Conservation (phyloP, 2,113 vertebrate species). For the Sprattus sprattus region DNA sequence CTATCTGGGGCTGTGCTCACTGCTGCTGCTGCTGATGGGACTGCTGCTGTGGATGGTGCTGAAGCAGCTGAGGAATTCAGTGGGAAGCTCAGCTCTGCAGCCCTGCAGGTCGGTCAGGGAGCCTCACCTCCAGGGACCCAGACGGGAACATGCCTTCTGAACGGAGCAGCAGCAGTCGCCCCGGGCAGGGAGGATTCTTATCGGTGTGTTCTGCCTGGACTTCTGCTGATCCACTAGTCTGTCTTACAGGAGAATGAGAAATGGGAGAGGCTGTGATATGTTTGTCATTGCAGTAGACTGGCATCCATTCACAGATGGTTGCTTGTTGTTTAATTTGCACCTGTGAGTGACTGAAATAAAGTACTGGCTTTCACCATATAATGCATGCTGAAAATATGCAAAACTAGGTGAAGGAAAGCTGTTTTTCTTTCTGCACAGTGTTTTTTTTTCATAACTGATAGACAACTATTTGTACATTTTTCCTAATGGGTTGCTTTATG, state of each 20-base stretch:
- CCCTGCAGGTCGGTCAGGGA: constrained; percentile 70
- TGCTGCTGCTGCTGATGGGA: constrained; percentile 77
- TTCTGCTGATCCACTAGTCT: background rate
- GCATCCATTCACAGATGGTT: background rate
- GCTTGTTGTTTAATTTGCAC: background rate
- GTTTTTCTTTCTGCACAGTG: background rate
- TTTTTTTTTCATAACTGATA: background rate
- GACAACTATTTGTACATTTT: background rate
- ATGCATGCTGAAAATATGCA: background rate
- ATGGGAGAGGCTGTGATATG: background rate
- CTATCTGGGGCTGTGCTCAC: constrained; percentile 79
- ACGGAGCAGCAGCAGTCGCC: background rate
- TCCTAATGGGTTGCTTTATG: background rate
- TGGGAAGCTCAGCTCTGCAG: constrained; percentile 66
- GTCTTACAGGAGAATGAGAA: background rate
- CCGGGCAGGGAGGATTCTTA: background rate
- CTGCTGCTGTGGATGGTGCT: constrained; percentile 85
- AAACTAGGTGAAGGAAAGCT: background rate
- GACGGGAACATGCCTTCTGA: constrained; percentile 67
- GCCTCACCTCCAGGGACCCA: constrained; percentile 59
- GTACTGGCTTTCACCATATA: background rate
- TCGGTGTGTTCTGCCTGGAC: background rate
- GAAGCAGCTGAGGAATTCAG: constrained; percentile 83
- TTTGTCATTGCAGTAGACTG: background rate
- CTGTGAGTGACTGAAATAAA: background rate